These are phyloP conservation scores for Cephalopachus bancanus DNA, from an alignment of 2,797 vertebrate species.

Conservation along the genomic window DNA sequence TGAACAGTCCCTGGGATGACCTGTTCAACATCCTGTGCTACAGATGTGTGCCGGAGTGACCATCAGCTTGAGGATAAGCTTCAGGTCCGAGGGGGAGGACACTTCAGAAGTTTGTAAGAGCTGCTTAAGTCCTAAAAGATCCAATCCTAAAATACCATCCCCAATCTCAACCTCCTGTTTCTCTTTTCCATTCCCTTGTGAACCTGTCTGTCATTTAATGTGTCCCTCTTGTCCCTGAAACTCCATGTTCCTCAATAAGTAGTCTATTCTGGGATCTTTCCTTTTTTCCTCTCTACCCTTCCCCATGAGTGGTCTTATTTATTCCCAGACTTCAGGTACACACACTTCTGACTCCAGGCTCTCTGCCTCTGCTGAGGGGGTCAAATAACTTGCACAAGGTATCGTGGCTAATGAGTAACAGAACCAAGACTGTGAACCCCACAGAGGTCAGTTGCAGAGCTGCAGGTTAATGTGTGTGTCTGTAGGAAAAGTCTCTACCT, in stretches of 20 bases:
- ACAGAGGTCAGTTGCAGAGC: not conserved
- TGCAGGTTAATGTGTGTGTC: not conserved
- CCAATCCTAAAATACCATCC: not conserved
- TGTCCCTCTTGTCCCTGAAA: not conserved
- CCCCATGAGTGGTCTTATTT: not conserved
- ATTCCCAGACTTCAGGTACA: not conserved
- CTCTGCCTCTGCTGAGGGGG: not conserved
- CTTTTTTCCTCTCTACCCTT: not conserved
- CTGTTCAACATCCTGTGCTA: not conserved
- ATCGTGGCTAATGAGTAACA: not conserved
- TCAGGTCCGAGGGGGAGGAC: not conserved
- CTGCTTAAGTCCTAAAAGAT: not conserved
- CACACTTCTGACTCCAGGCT: not conserved
- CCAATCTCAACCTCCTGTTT: not conserved
- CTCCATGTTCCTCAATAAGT: not conserved
- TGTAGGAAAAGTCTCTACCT: not conserved
- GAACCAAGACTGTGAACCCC: not conserved
- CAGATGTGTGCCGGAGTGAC: not conserved
- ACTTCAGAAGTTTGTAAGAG: not conserved
- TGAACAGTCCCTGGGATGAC: not conserved
- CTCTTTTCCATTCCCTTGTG: not conserved
- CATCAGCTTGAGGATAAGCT: not conserved
- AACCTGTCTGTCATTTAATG: not conserved
- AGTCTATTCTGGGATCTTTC: not conserved
- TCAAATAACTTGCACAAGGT: not conserved